Percentiles rank a stretch among this genome's conserved stretches.
Conservation (phyloP, 2,888 invertebrate species). For the Campoplex capitator region DNA sequence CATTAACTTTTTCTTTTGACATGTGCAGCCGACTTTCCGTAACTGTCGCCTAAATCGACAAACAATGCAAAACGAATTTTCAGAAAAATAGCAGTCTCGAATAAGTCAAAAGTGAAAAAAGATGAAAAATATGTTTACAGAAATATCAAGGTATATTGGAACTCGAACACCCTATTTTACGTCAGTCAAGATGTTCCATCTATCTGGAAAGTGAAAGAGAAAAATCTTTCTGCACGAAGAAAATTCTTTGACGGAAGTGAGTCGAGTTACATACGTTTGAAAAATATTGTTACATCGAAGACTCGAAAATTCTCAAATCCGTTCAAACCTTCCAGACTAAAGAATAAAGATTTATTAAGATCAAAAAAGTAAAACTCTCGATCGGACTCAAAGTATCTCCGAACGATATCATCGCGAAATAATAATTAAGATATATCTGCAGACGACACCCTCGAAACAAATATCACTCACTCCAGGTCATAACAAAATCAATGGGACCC, state of each 20-base stretch:
- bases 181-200: not conserved
- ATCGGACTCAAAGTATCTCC: too few relatives aligned
- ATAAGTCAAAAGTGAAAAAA: not conserved
- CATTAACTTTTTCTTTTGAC: not conserved
- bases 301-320: too few relatives aligned
- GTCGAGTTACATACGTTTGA: not conserved
- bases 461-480: too few relatives aligned
- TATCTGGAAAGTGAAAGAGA: not conserved
- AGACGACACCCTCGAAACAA: too few relatives aligned
- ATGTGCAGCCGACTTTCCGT: not conserved
- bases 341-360: too few relatives aligned
- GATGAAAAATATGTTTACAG: not conserved
- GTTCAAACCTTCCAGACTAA: too few relatives aligned
- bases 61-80: not conserved
- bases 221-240: not conserved
- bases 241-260: not conserved
- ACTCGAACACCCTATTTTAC: not conserved
- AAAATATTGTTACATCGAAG: not conserved
- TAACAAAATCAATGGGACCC: too few relatives aligned
- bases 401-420: too few relatives aligned
- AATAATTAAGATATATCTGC: too few relatives aligned
- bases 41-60: not conserved
- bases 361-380: too few relatives aligned
- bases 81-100: not conserved
- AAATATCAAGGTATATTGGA: not conserved